Evolutionary conservation across 2,797 vertebrate genomes (phyloP).

Genomic region (Syngnathus rostellatus): DNA sequence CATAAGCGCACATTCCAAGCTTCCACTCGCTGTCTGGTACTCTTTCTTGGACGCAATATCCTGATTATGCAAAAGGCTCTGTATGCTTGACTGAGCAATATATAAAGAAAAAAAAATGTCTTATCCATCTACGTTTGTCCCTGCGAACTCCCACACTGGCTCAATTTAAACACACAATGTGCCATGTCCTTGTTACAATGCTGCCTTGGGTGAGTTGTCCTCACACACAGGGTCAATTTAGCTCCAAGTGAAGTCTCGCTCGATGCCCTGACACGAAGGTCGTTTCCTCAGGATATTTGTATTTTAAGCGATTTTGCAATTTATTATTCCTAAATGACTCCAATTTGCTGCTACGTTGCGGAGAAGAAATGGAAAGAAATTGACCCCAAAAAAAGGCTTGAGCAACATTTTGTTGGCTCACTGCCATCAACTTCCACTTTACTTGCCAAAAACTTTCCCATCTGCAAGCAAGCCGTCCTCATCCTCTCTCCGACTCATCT

Average conservation of each 20-base stretch:
- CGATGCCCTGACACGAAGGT: not conserved
- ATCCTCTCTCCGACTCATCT: slow-evolving; percentile 12
- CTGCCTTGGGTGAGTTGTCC: slow-evolving; percentile 24
- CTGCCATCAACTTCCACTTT: slow-evolving; percentile 14
- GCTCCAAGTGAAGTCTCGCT: not conserved
- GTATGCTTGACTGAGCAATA: slow-evolving; percentile 7
- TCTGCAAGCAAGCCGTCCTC: slow-evolving; percentile 11
- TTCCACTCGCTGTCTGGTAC: not conserved
- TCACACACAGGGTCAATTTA: slow-evolving; percentile 17
- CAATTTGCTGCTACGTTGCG: not conserved
- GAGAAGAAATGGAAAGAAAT: slow-evolving; percentile 13
- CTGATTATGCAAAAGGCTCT: slow-evolving; percentile 1
- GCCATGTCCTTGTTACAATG: slow-evolving; percentile 30
- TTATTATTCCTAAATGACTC: not conserved
- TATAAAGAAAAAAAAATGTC: not conserved
- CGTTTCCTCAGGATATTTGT: not conserved
- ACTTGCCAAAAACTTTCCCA: slow-evolving; percentile 29
- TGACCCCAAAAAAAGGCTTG: not conserved
- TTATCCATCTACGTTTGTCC: not conserved
- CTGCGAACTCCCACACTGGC: not conserved
- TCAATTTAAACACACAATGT: slow-evolving; percentile 7
- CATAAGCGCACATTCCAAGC: not conserved
- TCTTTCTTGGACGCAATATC: slow-evolving; percentile 12
- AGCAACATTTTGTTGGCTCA: slow-evolving; percentile 25
- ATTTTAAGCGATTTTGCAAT: not conserved